These are phyloP conservation scores for Invenusta paracnida DNA, from an alignment of 2,888 invertebrate genomes.

Conservation along the genomic window DNA sequence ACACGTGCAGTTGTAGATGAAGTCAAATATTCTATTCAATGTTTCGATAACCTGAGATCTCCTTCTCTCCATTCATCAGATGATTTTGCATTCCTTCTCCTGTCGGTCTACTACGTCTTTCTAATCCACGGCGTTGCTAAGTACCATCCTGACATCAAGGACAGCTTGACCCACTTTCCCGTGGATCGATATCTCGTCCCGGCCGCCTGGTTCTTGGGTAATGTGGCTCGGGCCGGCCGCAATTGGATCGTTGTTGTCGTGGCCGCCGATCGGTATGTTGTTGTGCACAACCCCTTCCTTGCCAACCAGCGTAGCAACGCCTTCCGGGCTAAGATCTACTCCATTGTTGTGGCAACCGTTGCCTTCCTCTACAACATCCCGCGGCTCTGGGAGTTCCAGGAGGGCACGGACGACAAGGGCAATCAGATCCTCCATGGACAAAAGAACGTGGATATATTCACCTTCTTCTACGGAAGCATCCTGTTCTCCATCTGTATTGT, in stretches of 20 bases:
- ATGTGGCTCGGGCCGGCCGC: slow-evolving; percentile 32
- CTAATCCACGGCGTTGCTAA: slow-evolving; percentile 11
- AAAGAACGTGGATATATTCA: neutral
- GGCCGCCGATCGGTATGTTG: slow-evolving; percentile 33
- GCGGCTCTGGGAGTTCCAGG: slow-evolving; percentile 30
- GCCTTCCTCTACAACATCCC: slow-evolving; percentile 39
- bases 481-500: slow-evolving; percentile 31
- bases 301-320: slow-evolving; percentile 33
- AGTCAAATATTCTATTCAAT: too few species aligned
- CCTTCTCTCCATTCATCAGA: too few species aligned
- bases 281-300: slow-evolving; percentile 31
- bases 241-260: slow-evolving; percentile 40
- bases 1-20: too few species aligned
- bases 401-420: slow-evolving; percentile 3
- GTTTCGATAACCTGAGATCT: too few species aligned
- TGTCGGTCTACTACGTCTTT: slow-evolving; percentile 39
- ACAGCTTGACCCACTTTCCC: neutral
- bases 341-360: neutral
- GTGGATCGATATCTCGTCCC: neutral
- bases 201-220: slow-evolving; percentile 35
- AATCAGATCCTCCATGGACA: too few species aligned
- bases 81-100: slow-evolving; percentile 33
- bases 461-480: slow-evolving; percentile 28
- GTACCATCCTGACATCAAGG: neutral
- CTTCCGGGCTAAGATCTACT: slow-evolving; percentile 36